phyloP scores from a whole-genome alignment of 2,113 vertebrate species.

The Ictidomys tridecemlineatus region DNA sequence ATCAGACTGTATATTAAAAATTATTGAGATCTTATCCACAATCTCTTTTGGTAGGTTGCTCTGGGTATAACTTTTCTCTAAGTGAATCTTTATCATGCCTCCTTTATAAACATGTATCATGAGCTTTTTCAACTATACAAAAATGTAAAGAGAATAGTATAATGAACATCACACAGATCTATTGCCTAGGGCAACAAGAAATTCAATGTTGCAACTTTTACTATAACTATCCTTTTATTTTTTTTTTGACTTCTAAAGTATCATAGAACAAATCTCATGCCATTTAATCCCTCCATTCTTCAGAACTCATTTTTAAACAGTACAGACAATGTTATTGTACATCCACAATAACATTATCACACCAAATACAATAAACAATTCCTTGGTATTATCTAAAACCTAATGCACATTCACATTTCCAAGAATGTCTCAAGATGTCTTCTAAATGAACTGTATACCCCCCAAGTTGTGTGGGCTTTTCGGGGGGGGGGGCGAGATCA shows the following conservation, averaged over 20 bases:
- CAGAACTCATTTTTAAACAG: conserved; percentile 1
- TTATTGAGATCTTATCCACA: not conserved
- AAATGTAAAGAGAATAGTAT: not conserved
- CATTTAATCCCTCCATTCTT: conserved; percentile 4
- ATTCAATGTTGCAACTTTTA: not conserved
- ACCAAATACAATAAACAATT: conserved; percentile 37
- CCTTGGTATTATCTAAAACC: conserved; percentile 49
- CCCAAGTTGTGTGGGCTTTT: not conserved
- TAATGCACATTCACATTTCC: not conserved
- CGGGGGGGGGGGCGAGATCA: not conserved
- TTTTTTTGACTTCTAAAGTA: conserved; percentile 17
- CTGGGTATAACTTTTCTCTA: not conserved
- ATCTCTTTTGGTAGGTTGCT: conserved; percentile 41
- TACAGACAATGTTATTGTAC: conserved; percentile 38
- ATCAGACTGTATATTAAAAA: not conserved
- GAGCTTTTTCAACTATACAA: conserved; percentile 17
- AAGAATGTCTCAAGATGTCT: conserved; percentile 1
- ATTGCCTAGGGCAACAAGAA: not conserved
- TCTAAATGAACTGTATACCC: conserved; percentile 10
- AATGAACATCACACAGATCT: not conserved
- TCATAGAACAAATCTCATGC: conserved; percentile 29
- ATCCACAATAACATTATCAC: conserved; percentile 17
- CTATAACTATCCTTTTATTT: not conserved
- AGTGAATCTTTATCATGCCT: conserved; percentile 1
- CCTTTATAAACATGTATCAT: conserved; percentile 22